Percentiles rank a stretch among this genome's conserved stretches.
Evolutionary conservation across 1,140 invertebrate genomes (phyloP).

Genomic region (Forficula auricularia): DNA sequence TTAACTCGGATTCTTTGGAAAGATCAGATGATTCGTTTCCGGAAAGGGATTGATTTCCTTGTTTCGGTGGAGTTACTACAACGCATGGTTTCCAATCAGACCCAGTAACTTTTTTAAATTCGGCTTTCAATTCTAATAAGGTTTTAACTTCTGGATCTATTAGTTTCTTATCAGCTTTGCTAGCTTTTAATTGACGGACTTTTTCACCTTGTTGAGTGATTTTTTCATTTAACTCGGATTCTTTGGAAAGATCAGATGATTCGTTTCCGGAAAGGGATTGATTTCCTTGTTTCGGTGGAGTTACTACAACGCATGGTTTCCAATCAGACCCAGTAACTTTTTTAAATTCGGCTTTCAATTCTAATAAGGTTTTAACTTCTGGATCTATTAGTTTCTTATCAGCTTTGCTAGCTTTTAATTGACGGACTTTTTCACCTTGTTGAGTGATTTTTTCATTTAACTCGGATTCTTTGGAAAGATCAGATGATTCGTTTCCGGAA

Average conservation of each 20-base stretch:
- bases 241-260: conserved; percentile 10
- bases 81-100: conserved; percentile 40
- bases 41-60: no score
- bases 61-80: no score
- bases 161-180: conserved; percentile 37
- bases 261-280: background rate
- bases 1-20: conserved; percentile 5
- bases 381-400: conserved; percentile 38
- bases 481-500: no score
- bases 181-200: conserved; percentile 48
- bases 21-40: no score
- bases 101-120: conserved; percentile 42
- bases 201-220: conserved; percentile 46
- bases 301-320: conserved; percentile 30
- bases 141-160: conserved; percentile 42
- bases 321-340: conserved; percentile 39
- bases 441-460: conserved; percentile 37
- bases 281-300: conserved; percentile 13
- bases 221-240: background rate
- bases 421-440: conserved; percentile 55
- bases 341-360: conserved; percentile 53
- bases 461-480: no score
- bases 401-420: conserved; percentile 45
- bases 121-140: conserved; percentile 41
- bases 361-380: conserved; percentile 44